These are phyloP conservation scores for Elysia crispata DNA, from an alignment of 2,888 invertebrate species.

Conservation along the genomic window DNA sequence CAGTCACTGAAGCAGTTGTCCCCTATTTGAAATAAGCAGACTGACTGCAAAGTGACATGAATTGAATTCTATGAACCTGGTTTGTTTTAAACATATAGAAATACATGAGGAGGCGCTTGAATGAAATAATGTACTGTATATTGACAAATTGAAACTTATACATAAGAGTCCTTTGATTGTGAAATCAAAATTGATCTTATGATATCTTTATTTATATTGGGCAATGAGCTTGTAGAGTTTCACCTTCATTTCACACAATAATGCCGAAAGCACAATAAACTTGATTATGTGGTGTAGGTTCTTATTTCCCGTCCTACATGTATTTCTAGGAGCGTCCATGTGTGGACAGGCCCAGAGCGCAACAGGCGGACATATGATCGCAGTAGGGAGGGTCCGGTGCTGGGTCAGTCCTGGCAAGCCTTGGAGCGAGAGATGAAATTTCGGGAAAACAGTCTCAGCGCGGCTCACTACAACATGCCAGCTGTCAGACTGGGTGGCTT, in stretches of 20 bases:
- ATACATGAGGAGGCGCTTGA: no score
- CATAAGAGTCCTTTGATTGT: no score
- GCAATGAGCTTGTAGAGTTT: no score
- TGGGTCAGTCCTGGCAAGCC: constrained; percentile 57
- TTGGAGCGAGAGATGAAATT: constrained; percentile 61
- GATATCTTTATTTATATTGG: no score
- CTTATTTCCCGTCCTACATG: not conserved
- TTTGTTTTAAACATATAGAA: no score
- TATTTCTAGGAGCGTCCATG: constrained; percentile 55
- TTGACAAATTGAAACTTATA: no score
- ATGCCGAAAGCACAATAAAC: not conserved
- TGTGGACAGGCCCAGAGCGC: constrained; percentile 62
- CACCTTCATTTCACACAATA: not conserved
- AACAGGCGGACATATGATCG: constrained; percentile 65
- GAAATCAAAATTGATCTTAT: no score
- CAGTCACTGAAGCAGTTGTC: no score
- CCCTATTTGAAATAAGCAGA: no score
- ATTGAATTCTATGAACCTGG: no score
- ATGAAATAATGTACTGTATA: no score
- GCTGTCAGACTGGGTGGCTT: not conserved
- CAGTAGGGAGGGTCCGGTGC: constrained; percentile 65
- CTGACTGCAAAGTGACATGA: no score
- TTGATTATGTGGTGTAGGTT: not conserved
- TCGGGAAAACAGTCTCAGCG: constrained; percentile 33
- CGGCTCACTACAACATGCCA: not conserved